These are phyloP conservation scores for Anhinga anhinga DNA, from an alignment of 2,113 vertebrate genomes.

Conservation along the genomic window DNA sequence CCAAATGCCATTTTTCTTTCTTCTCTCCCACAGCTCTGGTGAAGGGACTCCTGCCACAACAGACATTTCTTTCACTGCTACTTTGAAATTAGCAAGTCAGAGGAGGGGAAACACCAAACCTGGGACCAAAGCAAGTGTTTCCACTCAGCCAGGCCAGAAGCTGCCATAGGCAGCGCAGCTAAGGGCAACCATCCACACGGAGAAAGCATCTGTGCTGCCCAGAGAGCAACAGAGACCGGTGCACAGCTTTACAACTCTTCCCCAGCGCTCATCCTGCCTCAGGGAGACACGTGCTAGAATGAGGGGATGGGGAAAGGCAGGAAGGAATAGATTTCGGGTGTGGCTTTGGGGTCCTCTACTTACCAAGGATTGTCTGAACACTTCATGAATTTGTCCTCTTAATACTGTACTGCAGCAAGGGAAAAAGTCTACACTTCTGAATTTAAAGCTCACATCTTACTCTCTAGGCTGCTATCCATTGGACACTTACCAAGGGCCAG, in stretches of 20 bases:
- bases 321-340: not conserved
- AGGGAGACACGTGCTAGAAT: not conserved
- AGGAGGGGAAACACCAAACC: not conserved
- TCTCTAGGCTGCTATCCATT: not conserved
- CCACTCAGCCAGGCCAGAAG: not conserved
- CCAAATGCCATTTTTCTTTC: not conserved
- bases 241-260: not conserved
- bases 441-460: not conserved
- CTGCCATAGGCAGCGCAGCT: not conserved
- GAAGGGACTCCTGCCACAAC: not conserved
- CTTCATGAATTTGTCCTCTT: not conserved
- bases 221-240: not conserved
- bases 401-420: not conserved
- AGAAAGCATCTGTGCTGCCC: not conserved
- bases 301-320: not conserved
- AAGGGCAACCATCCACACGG: accelerated
- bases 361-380: not conserved
- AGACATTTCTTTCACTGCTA: not conserved
- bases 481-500: not conserved
- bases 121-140: not conserved
- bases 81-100: not conserved
- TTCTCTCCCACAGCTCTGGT: not conserved
- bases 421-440: not conserved
- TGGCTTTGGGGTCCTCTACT: not conserved
- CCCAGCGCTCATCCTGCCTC: not conserved